phyloP scores from a whole-genome alignment of 2,888 invertebrate species.

The Drosophila leonis region DNA sequence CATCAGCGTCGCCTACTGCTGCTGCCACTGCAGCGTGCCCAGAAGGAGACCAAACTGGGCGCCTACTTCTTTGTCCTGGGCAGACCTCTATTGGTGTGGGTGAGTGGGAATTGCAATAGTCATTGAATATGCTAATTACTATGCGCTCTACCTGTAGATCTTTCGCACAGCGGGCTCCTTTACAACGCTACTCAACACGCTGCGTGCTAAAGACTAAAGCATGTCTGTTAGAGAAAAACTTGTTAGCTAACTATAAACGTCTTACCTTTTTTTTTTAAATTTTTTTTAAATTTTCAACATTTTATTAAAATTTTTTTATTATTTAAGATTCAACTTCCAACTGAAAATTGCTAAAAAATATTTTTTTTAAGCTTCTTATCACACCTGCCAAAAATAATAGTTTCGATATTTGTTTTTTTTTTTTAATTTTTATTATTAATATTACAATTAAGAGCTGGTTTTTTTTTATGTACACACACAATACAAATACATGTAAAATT shows the following conservation, averaged over 20 bases:
- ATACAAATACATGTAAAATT: slow-evolving; percentile 58
- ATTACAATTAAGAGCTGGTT: slow-evolving; percentile 70
- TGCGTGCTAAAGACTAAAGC: slow-evolving; percentile 18
- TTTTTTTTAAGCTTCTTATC: neutral
- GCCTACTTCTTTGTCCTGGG: slow-evolving; percentile 58
- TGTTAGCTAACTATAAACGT: neutral
- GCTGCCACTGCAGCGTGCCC: slow-evolving; percentile 50
- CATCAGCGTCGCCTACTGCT: slow-evolving; percentile 40
- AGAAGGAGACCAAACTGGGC: slow-evolving; percentile 37
- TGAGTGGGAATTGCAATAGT: slow-evolving; percentile 20
- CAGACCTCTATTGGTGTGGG: slow-evolving; percentile 57
- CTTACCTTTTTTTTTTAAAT: neutral
- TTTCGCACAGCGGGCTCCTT: slow-evolving; percentile 60
- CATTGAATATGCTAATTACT: too few species aligned
- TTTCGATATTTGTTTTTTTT: neutral
- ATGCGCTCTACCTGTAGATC: slow-evolving; percentile 21
- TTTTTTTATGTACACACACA: slow-evolving; percentile 68
- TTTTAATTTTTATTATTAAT: slow-evolving; percentile 51
- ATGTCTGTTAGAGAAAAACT: neutral
- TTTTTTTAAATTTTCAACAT: neutral
- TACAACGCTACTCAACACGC: slow-evolving; percentile 52
- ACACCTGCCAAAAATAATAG: neutral
- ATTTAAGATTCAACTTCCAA: neutral
- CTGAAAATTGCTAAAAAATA: neutral
- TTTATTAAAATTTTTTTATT: neutral